Base-by-base conservation (phyloP, 2,888 invertebrate species). In the Carterocephalus palaemon region DNA sequence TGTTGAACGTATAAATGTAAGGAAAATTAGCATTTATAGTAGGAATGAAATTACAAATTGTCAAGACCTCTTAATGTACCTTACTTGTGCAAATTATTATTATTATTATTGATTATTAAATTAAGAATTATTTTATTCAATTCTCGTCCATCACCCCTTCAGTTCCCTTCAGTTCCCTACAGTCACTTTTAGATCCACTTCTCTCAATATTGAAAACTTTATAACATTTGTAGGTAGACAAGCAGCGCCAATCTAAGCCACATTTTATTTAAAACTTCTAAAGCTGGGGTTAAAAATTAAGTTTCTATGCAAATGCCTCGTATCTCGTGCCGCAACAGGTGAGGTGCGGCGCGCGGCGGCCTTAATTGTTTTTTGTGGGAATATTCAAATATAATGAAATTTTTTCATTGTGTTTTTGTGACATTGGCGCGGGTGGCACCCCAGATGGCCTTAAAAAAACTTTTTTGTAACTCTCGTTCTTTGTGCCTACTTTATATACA, bases 321-420 rank as follows among this genome's bases (percentile, higher is more conserved):
- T 75, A 73, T 79, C 82, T 79, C 82, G 82, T 82, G 82, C 79
- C 63, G 70, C 81, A 82, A 86, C 86, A 85, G 85, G 85, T 85
- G 86, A 84, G 69, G 74, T 59, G 78, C 79, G 85, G 81, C 78
- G 74, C 59, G 78, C 79, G 85, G 81, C 78, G 74, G 76, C 75
- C 82, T 80, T 84, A 83, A 85, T 85, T 86, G 79, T 86, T 86
- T 85, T 82, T 85, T 85, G 73, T 84, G 72, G 74, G 73, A 79
- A 83, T 85, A 86, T 85, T 86, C 81, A 86, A 86, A 86, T 86
- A 82, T 85, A 82, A 71, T 83, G 84, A 82, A 70, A 75, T 74
- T 84, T 83, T 72, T 84, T 78, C 62, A 59, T 55, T 43, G 34
- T 56, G 59, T 76, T 79, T 85, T 86, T 85, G 71, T 78, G 59